Base-by-base conservation (phyloP, 2,888 invertebrate genomes). In the Brachycybe producta region DNA sequence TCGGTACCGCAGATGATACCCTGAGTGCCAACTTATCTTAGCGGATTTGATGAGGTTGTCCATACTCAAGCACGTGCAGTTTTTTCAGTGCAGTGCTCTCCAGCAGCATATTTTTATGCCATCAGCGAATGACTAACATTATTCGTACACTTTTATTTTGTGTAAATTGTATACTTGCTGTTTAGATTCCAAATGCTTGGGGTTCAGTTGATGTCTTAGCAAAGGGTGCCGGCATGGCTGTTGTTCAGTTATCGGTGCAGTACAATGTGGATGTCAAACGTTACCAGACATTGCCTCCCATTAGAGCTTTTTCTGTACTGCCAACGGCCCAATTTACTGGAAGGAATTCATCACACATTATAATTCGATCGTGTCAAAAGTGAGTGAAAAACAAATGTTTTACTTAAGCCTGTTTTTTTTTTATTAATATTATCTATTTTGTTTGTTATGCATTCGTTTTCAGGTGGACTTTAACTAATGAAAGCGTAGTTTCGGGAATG, bases 131-230 rank as follows among this genome's bases (percentile, higher is more conserved):
- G n/a, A n/a, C n/a, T n/a, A n/a, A n/a, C n/a, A n/a, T n/a, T n/a
- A n/a, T n/a, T n/a, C n/a, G n/a, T n/a, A n/a, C n/a, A n/a, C n/a
- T n/a, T n/a, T n/a, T n/a, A n/a, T n/a, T n/a, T n/a, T n/a, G n/a
- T n/a, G n/a, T n/a, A n/a, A n/a, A n/a, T n/a, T n/a, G n/a, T n/a
- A n/a, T n/a, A n/a, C n/a, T n/a, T n/a, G n/a, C 8, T 54, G 56
- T 61, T n/a, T 59, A 84, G 82, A 86, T 91, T 65, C 87, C 88
- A 0, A 79, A 83, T 61, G 91, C 91, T 40, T 94, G 87, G 84
- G 94, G 94, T 61, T 88, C 87, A 1, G 85, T 94, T 32, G 84
- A 87, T 68, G 87, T 92, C 40, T 82, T 85, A 59, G 91, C 87
- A 0, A 82, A 82, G 64, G 95, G 94, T 56, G 84, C 87, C 2